Evolutionary conservation across 2,888 invertebrate species (phyloP).

Genomic region (Tribolium freemani): DNA sequence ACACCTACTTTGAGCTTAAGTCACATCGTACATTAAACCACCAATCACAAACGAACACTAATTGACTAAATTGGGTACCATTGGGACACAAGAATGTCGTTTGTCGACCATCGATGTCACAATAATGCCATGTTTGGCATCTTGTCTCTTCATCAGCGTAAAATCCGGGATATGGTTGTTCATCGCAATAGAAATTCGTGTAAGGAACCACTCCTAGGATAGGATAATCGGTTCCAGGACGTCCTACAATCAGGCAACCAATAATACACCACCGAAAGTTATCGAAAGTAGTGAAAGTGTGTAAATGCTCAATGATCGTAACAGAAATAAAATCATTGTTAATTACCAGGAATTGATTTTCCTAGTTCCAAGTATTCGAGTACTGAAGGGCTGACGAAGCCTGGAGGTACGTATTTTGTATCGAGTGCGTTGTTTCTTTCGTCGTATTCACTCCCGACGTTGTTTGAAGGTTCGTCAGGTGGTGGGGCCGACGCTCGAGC

Average conservation of each 20-base stretch:
- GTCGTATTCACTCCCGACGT: conserved; percentile 66
- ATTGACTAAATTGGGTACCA: conserved; percentile 72
- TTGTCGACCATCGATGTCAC: conserved; percentile 89
- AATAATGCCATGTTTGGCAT: conserved; percentile 90
- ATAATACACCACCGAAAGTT: neutral
- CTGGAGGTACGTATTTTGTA: conserved; percentile 75
- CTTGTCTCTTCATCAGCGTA: conserved; percentile 91
- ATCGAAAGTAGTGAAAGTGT: conserved; percentile 16
- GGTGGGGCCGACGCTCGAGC: conserved; percentile 71
- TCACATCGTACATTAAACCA: conserved; percentile 91
- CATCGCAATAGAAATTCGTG: conserved; percentile 93
- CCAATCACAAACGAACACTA: conserved; percentile 87
- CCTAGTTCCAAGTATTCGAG: conserved; percentile 89
- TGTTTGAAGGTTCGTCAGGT: conserved; percentile 61
- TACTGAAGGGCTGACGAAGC: conserved; percentile 88
- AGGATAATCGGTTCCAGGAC: conserved; percentile 92
- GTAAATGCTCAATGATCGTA: neutral
- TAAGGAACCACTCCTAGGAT: conserved; percentile 87
- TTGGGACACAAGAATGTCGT: conserved; percentile 91
- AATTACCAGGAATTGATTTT: conserved; percentile 87
- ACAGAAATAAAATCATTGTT: neutral
- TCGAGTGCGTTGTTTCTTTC: conserved; percentile 65
- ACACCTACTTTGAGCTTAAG: conserved; percentile 76
- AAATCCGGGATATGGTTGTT: conserved; percentile 89
- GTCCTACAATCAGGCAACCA: conserved; percentile 71